These are phyloP conservation scores for Vimba vimba DNA, from an alignment of 2,113 vertebrate genomes.

Conservation along the genomic window DNA sequence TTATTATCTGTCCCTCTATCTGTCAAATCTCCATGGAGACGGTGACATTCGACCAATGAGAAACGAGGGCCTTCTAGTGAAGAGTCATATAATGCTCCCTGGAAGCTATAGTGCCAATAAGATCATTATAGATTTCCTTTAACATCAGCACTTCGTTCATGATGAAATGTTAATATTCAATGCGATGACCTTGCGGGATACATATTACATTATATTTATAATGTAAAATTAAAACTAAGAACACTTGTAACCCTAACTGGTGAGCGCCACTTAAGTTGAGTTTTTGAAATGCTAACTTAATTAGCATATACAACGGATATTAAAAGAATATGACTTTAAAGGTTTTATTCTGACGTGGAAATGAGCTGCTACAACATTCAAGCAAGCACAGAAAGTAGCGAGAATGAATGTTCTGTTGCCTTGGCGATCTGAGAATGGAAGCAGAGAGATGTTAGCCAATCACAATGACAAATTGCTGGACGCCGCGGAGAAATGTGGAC, in stretches of 20 bases:
- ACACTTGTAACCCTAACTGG: neutral
- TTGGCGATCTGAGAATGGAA: conserved; percentile 63
- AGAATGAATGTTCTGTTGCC: conserved; percentile 57
- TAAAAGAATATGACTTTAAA: neutral
- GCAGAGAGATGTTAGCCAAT: conserved; percentile 78
- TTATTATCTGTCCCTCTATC: conserved; percentile 33
- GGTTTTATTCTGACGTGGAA: neutral
- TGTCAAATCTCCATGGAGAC: conserved; percentile 59
- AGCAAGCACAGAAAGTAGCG: neutral
- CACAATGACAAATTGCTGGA: conserved; percentile 76
- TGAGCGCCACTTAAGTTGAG: neutral
- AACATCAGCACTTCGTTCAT: neutral
- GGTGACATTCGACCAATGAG: conserved; percentile 38
- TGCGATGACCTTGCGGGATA: neutral
- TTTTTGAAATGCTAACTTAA: neutral
- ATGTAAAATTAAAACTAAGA: neutral
- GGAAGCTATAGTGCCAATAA: neutral
- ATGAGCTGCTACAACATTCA: neutral
- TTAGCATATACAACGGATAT: neutral
- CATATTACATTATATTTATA: neutral
- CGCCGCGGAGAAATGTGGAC: conserved; percentile 61
- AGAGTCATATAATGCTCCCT: neutral
- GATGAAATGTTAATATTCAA: neutral
- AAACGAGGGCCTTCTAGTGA: conserved; percentile 7
- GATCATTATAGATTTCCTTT: neutral